phyloP scores from a whole-genome alignment of 2,888 invertebrate genomes.

The Boloria selene region DNA sequence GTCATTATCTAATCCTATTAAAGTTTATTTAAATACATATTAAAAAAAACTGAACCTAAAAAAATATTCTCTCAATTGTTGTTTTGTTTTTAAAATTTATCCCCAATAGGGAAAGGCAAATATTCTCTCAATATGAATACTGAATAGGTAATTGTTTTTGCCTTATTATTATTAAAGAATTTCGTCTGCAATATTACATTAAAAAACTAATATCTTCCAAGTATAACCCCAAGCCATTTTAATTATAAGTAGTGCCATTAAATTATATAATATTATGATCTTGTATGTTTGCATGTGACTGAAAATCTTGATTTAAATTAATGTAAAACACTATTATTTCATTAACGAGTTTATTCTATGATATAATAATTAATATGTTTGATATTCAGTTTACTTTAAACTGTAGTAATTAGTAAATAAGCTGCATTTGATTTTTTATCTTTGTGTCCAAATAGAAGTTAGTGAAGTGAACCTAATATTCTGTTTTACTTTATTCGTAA shows the following conservation, averaged over 20 bases:
- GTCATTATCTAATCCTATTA: no score
- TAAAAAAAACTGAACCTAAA: no score
- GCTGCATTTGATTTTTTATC: constrained; percentile 15
- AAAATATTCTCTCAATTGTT: no score
- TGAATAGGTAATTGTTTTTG: no score
- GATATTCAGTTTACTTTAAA: constrained; percentile 3
- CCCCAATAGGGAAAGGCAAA: no score
- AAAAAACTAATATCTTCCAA: constrained; percentile 44
- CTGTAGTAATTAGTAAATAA: not conserved
- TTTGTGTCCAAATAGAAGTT: not conserved
- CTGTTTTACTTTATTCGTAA: constrained; percentile 2
- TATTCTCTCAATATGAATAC: no score
- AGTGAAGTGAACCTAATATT: not conserved
- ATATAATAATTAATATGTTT: not conserved
- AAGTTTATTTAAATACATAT: no score
- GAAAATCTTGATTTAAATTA: constrained; percentile 23
- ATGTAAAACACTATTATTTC: constrained; percentile 9
- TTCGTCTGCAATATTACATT: constrained; percentile 13
- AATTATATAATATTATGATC: constrained; percentile 17
- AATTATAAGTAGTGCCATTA: constrained; percentile 33
- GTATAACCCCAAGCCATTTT: constrained; percentile 43
- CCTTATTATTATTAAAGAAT: not conserved
- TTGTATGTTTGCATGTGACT: constrained; percentile 26
- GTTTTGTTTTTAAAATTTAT: no score
- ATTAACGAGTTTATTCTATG: constrained; percentile 13